Base-by-base conservation (phyloP, 2,113 vertebrate genomes). In the Triplophysa siluroides region DNA sequence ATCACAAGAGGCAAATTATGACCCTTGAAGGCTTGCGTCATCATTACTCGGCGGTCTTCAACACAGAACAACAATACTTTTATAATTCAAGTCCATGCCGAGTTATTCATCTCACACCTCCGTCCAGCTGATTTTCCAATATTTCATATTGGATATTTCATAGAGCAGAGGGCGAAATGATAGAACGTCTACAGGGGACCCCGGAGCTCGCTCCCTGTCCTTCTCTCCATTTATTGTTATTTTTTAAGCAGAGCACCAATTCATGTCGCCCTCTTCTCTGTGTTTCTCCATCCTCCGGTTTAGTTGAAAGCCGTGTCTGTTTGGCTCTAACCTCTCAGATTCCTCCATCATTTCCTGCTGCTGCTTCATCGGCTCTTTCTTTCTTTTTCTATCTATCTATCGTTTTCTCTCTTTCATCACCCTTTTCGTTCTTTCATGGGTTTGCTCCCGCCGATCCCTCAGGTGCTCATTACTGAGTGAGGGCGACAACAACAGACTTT, bases 391-490 rank as follows among this genome's bases (percentile, higher is more conserved):
- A 16, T 73, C 56, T 60, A 16, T 73, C 26, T 58, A 24, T 58
- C 71, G 13, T 50, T 73, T 19, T 60, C n/a, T 38, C 58, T 76
- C 33, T 76, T 45, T 65, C 19, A 38, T 72, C 24, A 21, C 18
- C 56, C 19, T 58, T 58, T 47, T 24, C 43, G 16, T 50, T 18
- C 45, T 75, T 47, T 63, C 21, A 14, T 18, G 41, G 24, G 60
- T 63, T 47, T 43, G n/a, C 19, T 23, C 54, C 54, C 26, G 16
- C 41, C 41, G 16, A 63, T 75, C 73, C 73, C 73, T 47, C 73
- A 12, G 58, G 73, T 75, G 41, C 41, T 43, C 73, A 75, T 75
- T 63, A 75, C 73, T 18, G 73, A 75, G 58, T 19, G 56, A 62
- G 60, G 56, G 43, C 23, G 60, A 75, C 73, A 74, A 72, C 71